Evolutionary conservation across 2,797 vertebrate species (phyloP), one percentile per base, ranked within the genome.

Genomic region (Myotis vivesi): DNA sequence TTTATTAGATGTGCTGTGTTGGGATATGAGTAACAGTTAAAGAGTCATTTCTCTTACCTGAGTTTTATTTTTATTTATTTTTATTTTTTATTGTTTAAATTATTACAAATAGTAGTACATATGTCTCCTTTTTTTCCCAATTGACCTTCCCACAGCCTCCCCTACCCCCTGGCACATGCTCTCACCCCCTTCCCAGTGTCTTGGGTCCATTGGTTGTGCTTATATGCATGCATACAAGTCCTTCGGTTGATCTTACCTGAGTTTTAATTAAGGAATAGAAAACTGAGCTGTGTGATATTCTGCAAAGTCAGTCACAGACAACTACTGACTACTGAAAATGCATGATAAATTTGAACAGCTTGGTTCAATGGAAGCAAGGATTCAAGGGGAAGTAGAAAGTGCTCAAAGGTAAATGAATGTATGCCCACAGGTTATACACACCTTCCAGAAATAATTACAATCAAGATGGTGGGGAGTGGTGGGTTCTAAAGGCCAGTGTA

Each of bases 351-450:
- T 95, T 96, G 90, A 92, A 57, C 96, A 75, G 73, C 95, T 93
- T 97, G 95, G 93, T 97, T 62, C 87, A 86, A 92, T 49, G 73
- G 86, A 96, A 90, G 94, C 91, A 96, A 98, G 96, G 96, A 93
- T 96, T 95, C 0, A 59, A 95, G 92, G 96, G 93, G 95, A 97
- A 98, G 97, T 92, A 66, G 94, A 97, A 97, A 97, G 90, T 87
- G 62, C 96, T 97, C 93, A 79, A 95, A 96, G 96, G 94, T 97
- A 97, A 98, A 98, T 97, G 94, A 97, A 97, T 92, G 57, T 73
- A 92, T 96, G 89, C 97, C 97, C 73, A 71, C 77, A 86, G 97
- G 96, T 96, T 96, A 93, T 49, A 30, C 17, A 12, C 79, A 81
- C 82, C 95, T 96, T 96, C 91, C 94, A 88, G 16, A 93, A 92